phyloP scores from a whole-genome alignment of 1,140 invertebrate genomes.

The Scylla paramamosain region DNA sequence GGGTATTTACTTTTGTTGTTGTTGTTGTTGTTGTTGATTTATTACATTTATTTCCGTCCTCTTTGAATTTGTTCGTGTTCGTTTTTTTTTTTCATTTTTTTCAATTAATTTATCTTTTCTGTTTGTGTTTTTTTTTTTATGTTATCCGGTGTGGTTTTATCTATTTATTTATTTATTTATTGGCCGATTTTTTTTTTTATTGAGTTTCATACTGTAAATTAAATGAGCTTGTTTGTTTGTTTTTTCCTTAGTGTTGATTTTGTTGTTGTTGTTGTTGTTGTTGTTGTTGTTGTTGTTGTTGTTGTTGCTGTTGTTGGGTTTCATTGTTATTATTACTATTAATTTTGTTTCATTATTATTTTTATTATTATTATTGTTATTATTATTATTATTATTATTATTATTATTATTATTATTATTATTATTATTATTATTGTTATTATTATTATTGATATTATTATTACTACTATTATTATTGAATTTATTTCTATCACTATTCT shows the following conservation, averaged over 20 bases:
- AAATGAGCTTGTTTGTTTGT: too few relatives aligned
- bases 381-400: background rate
- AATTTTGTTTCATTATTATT: background rate
- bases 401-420: background rate
- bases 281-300: background rate
- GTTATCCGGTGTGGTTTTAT: too few relatives aligned
- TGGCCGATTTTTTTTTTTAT: too few relatives aligned
- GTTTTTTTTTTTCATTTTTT: too few relatives aligned
- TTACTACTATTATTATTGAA: background rate
- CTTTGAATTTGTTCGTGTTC: too few relatives aligned
- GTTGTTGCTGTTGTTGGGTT: background rate
- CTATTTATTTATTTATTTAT: too few relatives aligned
- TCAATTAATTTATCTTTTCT: too few relatives aligned
- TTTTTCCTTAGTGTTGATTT: too few relatives aligned
- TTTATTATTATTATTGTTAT: background rate
- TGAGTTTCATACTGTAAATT: too few relatives aligned
- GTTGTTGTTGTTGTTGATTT: background rate
- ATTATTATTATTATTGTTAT: background rate
- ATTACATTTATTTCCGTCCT: background rate
- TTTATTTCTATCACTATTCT: background rate
- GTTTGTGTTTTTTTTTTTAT: too few relatives aligned
- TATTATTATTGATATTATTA: background rate
- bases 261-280: background rate
- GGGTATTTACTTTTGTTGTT: background rate
- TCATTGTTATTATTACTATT: background rate